Conservation (phyloP, 1,140 invertebrate genomes). For the Drosophila sp. region DNA sequence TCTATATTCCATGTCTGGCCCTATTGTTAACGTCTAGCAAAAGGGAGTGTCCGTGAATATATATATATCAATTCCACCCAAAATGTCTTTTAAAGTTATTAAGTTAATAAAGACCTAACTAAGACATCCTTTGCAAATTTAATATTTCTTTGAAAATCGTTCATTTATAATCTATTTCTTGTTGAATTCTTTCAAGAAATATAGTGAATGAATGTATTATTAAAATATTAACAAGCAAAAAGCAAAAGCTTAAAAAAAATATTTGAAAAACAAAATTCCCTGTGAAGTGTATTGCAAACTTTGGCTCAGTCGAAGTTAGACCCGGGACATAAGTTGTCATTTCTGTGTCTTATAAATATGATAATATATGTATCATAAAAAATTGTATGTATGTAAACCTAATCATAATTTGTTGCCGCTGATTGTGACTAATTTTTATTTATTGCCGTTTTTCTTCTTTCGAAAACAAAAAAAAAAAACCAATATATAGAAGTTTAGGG, state of each 20-base stretch:
- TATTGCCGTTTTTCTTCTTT: slow-evolving; percentile 34
- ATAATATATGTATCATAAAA: slow-evolving; percentile 38
- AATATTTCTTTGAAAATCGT: background rate
- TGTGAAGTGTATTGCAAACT: slow-evolving; percentile 4
- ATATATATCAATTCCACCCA: too few species aligned
- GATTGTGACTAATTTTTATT: slow-evolving; percentile 67
- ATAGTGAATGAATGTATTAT: too few species aligned
- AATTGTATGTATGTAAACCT: slow-evolving; percentile 60
- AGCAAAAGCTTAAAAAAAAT: background rate
- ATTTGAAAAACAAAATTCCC: background rate
- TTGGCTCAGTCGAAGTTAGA: background rate
- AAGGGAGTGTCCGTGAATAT: too few species aligned
- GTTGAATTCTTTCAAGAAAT: too few species aligned
- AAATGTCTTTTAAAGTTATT: background rate
- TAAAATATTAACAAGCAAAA: background rate
- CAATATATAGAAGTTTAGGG: background rate
- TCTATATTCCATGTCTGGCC: slow-evolving; percentile 7
- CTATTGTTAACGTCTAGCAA: too few species aligned
- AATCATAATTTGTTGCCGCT: slow-evolving; percentile 45
- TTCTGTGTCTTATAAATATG: background rate
- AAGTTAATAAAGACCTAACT: too few species aligned
- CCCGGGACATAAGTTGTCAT: background rate
- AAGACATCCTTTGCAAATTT: too few species aligned
- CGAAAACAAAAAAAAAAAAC: slow-evolving; percentile 27
- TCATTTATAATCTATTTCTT: too few species aligned